Evolutionary conservation across 2,888 invertebrate genomes (phyloP).

Genomic region (Amblyteles armatorius): DNA sequence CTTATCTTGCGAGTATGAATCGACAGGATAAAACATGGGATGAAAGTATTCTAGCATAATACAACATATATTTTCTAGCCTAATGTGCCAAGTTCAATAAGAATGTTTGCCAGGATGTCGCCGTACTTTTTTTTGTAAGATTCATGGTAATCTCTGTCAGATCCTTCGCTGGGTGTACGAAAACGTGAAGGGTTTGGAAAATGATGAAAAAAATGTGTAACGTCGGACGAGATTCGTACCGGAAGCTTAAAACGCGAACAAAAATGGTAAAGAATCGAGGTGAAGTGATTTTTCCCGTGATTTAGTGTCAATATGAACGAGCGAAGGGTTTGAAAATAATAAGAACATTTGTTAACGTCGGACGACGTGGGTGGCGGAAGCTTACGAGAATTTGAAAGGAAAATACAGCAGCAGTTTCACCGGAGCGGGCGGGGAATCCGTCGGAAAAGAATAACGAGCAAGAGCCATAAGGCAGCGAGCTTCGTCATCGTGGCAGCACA

Average conservation of each 20-base stretch:
- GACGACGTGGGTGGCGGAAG: neutral
- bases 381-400: conserved; percentile 17
- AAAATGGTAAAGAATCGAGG: neutral
- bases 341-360: neutral
- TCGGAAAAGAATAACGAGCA: conserved; percentile 33
- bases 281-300: neutral
- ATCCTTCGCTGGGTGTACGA: no score
- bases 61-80: no score
- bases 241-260: no score
- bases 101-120: no score
- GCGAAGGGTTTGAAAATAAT: neutral
- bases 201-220: no score
- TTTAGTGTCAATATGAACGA: neutral
- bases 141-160: no score
- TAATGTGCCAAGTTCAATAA: no score
- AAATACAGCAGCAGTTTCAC: conserved; percentile 26
- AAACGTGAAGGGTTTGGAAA: no score
- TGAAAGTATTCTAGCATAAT: neutral
- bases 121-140: no score
- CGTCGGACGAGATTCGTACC: no score
- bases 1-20: neutral
- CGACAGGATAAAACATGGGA: conserved; percentile 12
- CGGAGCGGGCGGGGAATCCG: neutral
- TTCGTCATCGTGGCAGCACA: conserved; percentile 46
- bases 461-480: conserved; percentile 30